phyloP scores from a whole-genome alignment of 2,888 invertebrate species.

The Bhutanitis thaidina region DNA sequence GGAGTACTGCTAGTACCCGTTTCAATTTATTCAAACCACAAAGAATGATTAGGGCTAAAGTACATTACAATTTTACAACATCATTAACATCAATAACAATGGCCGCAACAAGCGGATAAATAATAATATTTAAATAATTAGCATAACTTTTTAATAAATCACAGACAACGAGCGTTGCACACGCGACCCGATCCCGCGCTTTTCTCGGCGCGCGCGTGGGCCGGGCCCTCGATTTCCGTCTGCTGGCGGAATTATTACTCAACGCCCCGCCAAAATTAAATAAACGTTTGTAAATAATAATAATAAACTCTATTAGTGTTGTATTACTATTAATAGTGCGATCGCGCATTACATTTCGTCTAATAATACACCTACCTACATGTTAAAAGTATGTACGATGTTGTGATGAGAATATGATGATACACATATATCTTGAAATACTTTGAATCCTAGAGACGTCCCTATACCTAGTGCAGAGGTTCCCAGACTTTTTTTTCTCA shows the following conservation, averaged over 20 bases:
- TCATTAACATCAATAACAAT: too few species aligned
- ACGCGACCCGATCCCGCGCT: conserved; percentile 27
- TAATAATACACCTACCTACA: conserved; percentile 7
- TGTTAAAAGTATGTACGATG: neutral
- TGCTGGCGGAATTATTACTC: conserved; percentile 24
- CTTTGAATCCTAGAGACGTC: too few species aligned
- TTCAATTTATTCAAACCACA: too few species aligned
- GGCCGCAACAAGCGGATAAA: neutral
- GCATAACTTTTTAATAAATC: conserved; percentile 2
- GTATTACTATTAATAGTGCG: conserved; percentile 19
- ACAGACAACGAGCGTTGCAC: conserved; percentile 20
- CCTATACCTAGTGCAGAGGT: too few species aligned
- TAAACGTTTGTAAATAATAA: conserved; percentile 24
- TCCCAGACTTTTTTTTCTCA: too few species aligned
- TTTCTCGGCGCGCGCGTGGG: conserved; percentile 55
- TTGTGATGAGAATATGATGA: neutral
- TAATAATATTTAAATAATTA: neutral
- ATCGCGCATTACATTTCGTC: conserved; percentile 20
- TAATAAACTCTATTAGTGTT: neutral
- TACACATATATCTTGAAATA: too few species aligned
- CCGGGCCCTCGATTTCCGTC: conserved; percentile 49
- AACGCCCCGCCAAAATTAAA: conserved; percentile 34
- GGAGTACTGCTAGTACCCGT: too few species aligned
- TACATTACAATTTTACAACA: too few species aligned
- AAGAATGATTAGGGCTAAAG: too few species aligned